phyloP scores from a whole-genome alignment of 2,888 invertebrate genomes.

The Herminia tarsipennalis region DNA sequence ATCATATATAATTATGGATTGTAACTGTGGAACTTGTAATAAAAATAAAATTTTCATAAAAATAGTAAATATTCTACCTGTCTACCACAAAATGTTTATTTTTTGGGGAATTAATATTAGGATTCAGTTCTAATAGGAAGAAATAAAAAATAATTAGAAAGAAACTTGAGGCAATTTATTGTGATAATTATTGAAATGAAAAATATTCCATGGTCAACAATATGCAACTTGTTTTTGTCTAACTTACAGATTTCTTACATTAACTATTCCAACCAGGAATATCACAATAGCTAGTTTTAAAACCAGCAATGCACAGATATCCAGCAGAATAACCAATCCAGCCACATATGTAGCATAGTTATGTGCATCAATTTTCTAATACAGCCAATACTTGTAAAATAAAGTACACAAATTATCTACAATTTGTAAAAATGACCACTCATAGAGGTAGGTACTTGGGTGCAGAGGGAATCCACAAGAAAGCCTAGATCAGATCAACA shows the following conservation, averaged over 20 bases:
- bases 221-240: constrained; percentile 58
- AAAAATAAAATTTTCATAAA: constrained; percentile 57
- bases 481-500: neutral
- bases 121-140: neutral
- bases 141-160: constrained; percentile 48
- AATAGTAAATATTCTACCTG: constrained; percentile 63
- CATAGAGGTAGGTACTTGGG: constrained; percentile 42
- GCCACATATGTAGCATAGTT: constrained; percentile 23
- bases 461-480: neutral
- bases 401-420: constrained; percentile 42
- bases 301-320: constrained; percentile 43
- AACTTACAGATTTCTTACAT: constrained; percentile 53
- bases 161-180: constrained; percentile 73
- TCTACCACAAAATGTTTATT: constrained; percentile 56
- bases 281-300: constrained; percentile 62
- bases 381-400: constrained; percentile 42
- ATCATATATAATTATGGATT: constrained; percentile 54
- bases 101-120: constrained; percentile 50
- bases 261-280: constrained; percentile 52
- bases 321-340: constrained; percentile 37
- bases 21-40: constrained; percentile 54
- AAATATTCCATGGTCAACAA: constrained; percentile 66
- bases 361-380: constrained; percentile 40
- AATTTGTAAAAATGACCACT: constrained; percentile 41
- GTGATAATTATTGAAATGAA: constrained; percentile 62